Percentiles rank a stretch among this genome's conserved stretches.
phyloP scores from a whole-genome alignment of 1,140 invertebrate genomes.

The Drosophila murphyi region DNA sequence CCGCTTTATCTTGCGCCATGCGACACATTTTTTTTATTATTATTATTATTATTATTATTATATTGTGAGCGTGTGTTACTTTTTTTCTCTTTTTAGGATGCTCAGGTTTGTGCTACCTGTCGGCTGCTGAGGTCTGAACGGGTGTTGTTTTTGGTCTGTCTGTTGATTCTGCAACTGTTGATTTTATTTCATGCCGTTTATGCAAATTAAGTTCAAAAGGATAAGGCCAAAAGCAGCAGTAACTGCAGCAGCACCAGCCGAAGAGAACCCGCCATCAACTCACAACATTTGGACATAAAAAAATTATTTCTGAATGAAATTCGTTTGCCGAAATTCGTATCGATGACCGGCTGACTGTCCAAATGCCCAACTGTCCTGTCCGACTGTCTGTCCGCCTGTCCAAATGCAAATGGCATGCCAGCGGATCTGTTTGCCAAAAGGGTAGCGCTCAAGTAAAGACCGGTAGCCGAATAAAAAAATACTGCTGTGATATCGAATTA shows the following conservation, averaged over 20 bases:
- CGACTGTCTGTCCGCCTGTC: slow-evolving; percentile 27
- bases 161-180: slow-evolving; percentile 76
- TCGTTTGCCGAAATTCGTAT: slow-evolving; percentile 72
- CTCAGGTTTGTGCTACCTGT: slow-evolving; percentile 61
- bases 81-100: slow-evolving; percentile 41
- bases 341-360: slow-evolving; percentile 53
- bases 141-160: slow-evolving; percentile 40
- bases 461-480: slow-evolving; percentile 73
- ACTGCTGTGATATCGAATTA: slow-evolving; percentile 82
- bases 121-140: slow-evolving; percentile 22
- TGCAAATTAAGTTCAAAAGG: slow-evolving; percentile 82
- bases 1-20: slow-evolving; percentile 67
- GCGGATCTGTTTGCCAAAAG: slow-evolving; percentile 42
- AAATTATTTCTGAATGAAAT: slow-evolving; percentile 83
- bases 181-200: slow-evolving; percentile 83
- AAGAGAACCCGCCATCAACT: slow-evolving; percentile 29
- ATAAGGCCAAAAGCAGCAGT: slow-evolving; percentile 68
- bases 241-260: slow-evolving; percentile 20
- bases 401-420: slow-evolving; percentile 77
- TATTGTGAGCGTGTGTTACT: neutral
- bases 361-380: slow-evolving; percentile 7
- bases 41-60: slow-evolving; percentile 51
- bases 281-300: slow-evolving; percentile 76
- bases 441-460: slow-evolving; percentile 64
- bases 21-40: slow-evolving; percentile 66